Percentiles rank a stretch among this genome's conserved stretches.
Evolutionary conservation across 2,113 vertebrate genomes (phyloP).

Genomic region (Ceuthmochares aereus): DNA sequence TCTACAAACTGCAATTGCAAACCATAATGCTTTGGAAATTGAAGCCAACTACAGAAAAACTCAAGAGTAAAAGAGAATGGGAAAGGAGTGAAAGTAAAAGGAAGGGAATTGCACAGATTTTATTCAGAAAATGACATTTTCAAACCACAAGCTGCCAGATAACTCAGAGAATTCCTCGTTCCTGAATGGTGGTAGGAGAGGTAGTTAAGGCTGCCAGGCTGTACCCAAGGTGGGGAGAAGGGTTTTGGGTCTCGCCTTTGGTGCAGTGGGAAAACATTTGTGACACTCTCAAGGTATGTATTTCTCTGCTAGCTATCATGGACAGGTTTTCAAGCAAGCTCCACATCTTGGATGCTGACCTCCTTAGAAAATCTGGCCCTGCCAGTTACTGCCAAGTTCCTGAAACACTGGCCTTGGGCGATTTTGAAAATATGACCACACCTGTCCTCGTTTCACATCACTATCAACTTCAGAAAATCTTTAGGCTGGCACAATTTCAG

Average conservation of each 20-base stretch:
- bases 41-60: background rate
- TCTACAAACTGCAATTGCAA: background rate
- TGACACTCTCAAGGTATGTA: background rate
- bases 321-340: background rate
- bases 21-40: background rate
- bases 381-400: slow-evolving; percentile 4
- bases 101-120: background rate
- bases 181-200: background rate
- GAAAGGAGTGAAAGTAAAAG: background rate
- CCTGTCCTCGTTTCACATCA: background rate
- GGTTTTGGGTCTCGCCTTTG: background rate
- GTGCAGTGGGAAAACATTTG: background rate
- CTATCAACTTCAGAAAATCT: slow-evolving; percentile 3
- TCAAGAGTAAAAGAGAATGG: background rate
- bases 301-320: background rate
- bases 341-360: slow-evolving; percentile 4
- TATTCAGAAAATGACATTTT: background rate
- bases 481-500: slow-evolving; percentile 13
- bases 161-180: background rate
- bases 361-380: slow-evolving; percentile 33
- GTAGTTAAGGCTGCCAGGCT: background rate
- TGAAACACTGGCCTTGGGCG: slow-evolving; percentile 2
- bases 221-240: background rate
- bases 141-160: background rate
- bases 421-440: background rate